phyloP scores from a whole-genome alignment of 2,888 invertebrate genomes.

The Brenthis ino region DNA sequence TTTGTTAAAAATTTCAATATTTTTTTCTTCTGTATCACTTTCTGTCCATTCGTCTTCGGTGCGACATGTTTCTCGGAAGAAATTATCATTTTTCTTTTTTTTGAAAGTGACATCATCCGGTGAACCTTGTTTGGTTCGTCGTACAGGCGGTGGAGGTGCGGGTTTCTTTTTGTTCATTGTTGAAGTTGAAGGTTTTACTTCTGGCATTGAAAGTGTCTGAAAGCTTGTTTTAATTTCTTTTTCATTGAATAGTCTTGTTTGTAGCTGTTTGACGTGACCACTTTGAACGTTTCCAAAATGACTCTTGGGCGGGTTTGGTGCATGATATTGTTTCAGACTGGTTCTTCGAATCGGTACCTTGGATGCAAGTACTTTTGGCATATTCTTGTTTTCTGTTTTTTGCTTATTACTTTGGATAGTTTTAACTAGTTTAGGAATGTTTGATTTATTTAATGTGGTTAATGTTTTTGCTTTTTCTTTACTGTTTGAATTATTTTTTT shows the following conservation, averaged over 20 bases:
- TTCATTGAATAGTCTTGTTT: constrained; percentile 68
- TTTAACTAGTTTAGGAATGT: constrained; percentile 71
- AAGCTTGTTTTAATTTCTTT: constrained; percentile 50
- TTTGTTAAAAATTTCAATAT: constrained; percentile 48
- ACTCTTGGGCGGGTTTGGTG: constrained; percentile 72
- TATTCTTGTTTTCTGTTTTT: constrained; percentile 59
- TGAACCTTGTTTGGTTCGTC: constrained; percentile 52
- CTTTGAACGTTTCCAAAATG: constrained; percentile 75
- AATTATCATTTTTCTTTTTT: constrained; percentile 69
- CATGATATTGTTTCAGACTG: constrained; percentile 68
- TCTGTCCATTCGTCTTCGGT: constrained; percentile 84
- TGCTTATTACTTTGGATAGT: constrained; percentile 56
- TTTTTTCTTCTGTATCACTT: constrained; percentile 69
- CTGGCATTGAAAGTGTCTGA: constrained; percentile 43
- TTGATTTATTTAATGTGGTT: constrained; percentile 55
- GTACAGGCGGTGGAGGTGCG: constrained; percentile 62
- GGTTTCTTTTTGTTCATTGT: constrained; percentile 61
- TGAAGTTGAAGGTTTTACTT: constrained; percentile 63
- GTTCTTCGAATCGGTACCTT: constrained; percentile 70
- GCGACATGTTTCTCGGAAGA: constrained; percentile 83
- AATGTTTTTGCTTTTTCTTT: constrained; percentile 16
- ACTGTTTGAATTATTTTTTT: constrained; percentile 9
- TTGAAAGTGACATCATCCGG: constrained; percentile 46
- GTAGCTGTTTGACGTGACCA: constrained; percentile 75
- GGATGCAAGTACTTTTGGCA: constrained; percentile 63